These are phyloP conservation scores for Xiphorhynchus elegans DNA, from an alignment of 2,113 vertebrate species.

Conservation along the genomic window DNA sequence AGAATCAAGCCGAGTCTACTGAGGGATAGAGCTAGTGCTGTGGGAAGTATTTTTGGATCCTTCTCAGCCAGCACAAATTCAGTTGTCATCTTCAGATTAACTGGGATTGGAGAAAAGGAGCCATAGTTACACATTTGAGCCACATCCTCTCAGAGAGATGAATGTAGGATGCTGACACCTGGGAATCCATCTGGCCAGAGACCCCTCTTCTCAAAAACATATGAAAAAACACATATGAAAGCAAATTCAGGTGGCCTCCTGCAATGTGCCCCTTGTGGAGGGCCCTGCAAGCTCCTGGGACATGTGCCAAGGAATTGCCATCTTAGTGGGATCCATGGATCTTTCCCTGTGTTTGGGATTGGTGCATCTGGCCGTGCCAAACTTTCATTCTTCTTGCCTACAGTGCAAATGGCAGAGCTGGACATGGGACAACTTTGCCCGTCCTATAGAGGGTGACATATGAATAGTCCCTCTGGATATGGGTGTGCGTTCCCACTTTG, in stretches of 20 bases:
- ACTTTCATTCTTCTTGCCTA: neutral
- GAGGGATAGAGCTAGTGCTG: neutral
- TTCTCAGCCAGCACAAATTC: neutral
- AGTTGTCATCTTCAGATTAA: neutral
- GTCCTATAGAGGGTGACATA: neutral
- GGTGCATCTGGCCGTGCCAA: rapidly evolving
- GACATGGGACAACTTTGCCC: neutral
- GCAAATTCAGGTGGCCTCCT: neutral
- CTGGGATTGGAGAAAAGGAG: neutral
- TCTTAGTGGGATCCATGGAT: neutral
- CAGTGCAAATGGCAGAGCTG: neutral
- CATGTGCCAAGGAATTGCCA: rapidly evolving
- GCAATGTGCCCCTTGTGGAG: neutral
- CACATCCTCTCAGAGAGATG: neutral
- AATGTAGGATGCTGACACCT: neutral
- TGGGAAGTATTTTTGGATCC: neutral
- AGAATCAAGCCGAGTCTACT: neutral
- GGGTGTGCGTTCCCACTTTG: rapidly evolving
- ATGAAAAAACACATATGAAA: neutral
- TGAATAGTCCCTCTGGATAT: rapidly evolving
- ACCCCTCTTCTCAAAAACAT: neutral
- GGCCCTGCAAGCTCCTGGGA: neutral
- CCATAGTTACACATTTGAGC: neutral
- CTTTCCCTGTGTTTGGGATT: neutral
- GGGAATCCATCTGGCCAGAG: neutral